These are phyloP conservation scores for Aphelenchoides besseyi DNA, from an alignment of 1,140 invertebrate species.

Conservation along the genomic window DNA sequence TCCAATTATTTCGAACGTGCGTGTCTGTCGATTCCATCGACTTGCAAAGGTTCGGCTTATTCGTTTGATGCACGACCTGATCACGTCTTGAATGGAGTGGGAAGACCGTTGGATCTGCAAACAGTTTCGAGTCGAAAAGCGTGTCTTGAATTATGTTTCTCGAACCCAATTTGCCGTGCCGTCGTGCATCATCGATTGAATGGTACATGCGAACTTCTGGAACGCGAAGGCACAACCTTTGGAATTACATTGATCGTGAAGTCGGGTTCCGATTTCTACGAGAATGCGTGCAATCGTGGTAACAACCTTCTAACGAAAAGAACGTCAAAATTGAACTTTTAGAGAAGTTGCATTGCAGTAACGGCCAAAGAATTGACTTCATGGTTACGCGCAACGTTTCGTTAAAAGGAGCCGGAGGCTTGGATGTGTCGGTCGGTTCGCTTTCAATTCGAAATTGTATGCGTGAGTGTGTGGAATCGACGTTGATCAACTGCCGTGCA, in stretches of 20 bases:
- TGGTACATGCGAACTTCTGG: constrained; percentile 26
- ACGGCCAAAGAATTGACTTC: constrained; percentile 33
- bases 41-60: constrained; percentile 22
- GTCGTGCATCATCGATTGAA: constrained; percentile 26
- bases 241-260: constrained; percentile 20
- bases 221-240: constrained; percentile 2
- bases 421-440: constrained; percentile 26
- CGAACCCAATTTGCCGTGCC: constrained; percentile 19
- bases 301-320: too few species aligned
- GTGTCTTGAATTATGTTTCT: constrained; percentile 28
- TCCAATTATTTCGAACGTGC: constrained; percentile 28
- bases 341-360: constrained; percentile 29
- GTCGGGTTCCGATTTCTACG: constrained; percentile 33
- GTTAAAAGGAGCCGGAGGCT: not conserved
- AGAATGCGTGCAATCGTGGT: constrained; percentile 44
- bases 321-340: too few species aligned
- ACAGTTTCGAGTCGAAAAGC: constrained; percentile 21
- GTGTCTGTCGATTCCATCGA: constrained; percentile 26
- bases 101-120: constrained; percentile 15
- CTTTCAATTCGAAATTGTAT: constrained; percentile 42
- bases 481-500: constrained; percentile 38
- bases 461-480: constrained; percentile 42
- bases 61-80: constrained; percentile 25
- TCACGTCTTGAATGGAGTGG: not conserved
- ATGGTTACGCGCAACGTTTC: constrained; percentile 37